Base-by-base conservation (phyloP, 2,113 vertebrate genomes). In the Neogale vison region DNA sequence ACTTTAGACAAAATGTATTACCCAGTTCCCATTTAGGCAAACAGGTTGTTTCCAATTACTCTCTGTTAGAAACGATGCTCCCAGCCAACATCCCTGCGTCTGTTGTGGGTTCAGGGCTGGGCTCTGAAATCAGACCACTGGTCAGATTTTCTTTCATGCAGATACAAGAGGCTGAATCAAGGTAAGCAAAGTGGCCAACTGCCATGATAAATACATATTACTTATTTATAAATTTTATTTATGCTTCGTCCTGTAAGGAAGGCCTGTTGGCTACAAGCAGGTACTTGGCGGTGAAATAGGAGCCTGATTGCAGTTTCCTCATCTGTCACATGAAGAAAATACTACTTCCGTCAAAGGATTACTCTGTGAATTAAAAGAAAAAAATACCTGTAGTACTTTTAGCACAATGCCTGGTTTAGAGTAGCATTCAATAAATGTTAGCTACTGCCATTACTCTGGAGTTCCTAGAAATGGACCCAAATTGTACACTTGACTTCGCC, bases 401-500 rank as follows among this genome's bases (percentile, higher is more conserved):
- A 95, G 88, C 63, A 47, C 12, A 65, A 7, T 88, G 83, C 50
- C 63, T 91, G 59, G 45, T 42, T 39, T 39, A 34, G 23, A 52
- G 4, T 29, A 29, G 36, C 55, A 29, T 77, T 95, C 69, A 79
- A 36, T n/a, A 85, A 89, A 26, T 61, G 76, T 50, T 65, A 45
- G 67, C 26, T 76, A 2, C 72, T 90, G 76, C 88, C 80, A 15
- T 57, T 72, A 74, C 39, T 57, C 31, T 77, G 77, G 82, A 77
- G 74, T 93, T 95, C 63, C 72, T 91, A 95, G 95, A 96, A 95
- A 83, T 81, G 47, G 61, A 59, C 34, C 88, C 85, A 55, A 95
- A 90, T 77, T 31, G 42, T 77, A 29, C 88, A 71, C 85, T 84
- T 88, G 6, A 14, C 21, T 67, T 80, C 61, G 34, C 31, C 71